These are phyloP conservation scores for Gari tellinella DNA, from an alignment of 2,888 invertebrate genomes.

Conservation along the genomic window DNA sequence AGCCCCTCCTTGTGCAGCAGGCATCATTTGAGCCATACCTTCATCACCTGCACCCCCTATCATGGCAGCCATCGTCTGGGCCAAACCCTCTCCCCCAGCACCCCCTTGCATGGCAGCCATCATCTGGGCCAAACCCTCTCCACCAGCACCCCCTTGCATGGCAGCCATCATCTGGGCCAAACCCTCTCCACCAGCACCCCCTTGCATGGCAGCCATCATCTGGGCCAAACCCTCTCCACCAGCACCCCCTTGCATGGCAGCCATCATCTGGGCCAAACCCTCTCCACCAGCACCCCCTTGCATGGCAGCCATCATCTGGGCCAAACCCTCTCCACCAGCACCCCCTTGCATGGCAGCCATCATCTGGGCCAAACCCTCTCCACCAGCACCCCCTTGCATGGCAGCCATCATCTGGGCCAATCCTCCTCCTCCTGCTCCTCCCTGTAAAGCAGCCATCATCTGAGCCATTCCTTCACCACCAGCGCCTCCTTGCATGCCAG, in stretches of 20 bases:
- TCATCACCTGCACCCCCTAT: neutral
- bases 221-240: neutral
- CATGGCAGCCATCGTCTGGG: neutral
- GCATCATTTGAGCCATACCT: neutral
- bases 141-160: no score
- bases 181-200: neutral
- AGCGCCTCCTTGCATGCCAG: neutral
- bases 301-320: no score
- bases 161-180: neutral
- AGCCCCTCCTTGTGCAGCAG: neutral
- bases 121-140: no score
- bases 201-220: neutral
- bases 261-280: neutral
- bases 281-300: no score
- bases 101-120: no score
- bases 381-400: no score
- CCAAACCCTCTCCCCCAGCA: neutral
- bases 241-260: no score
- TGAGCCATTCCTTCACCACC: neutral
- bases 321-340: no score
- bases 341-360: no score
- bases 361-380: no score
- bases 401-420: no score
- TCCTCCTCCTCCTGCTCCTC: no score
- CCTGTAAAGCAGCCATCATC: neutral